Percentiles rank a stretch among this genome's conserved stretches.
These are phyloP conservation scores for Scyliorhinus canicula DNA, from an alignment of 2,797 vertebrate genomes.

Conservation along the genomic window DNA sequence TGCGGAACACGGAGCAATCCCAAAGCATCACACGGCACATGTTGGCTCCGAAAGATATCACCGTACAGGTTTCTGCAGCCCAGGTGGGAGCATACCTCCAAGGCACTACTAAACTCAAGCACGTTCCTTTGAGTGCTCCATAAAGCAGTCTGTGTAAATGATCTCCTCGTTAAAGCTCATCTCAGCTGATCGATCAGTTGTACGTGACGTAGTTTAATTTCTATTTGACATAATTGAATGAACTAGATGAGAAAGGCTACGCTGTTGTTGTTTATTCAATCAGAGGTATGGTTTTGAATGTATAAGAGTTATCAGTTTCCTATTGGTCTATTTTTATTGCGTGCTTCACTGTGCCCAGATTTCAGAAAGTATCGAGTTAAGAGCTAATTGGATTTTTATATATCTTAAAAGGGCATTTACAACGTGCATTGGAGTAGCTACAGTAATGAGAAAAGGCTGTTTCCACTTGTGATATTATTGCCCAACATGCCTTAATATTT, in stretches of 20 bases:
- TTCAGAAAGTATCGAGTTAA: background rate
- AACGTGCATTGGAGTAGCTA: background rate
- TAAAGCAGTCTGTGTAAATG: constrained; percentile 11
- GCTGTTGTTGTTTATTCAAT: background rate
- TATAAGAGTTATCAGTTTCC: background rate
- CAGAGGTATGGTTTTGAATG: background rate
- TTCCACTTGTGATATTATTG: background rate
- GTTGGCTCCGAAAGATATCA: background rate
- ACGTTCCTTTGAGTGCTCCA: background rate
- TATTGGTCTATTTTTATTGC: background rate
- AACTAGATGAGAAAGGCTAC: too few species aligned
- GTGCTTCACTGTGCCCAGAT: background rate
- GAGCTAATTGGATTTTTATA: background rate
- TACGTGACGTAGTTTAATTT: background rate
- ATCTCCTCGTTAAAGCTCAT: background rate
- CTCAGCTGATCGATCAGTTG: background rate
- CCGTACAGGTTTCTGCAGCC: background rate
- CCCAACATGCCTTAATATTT: background rate
- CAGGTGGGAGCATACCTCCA: background rate
- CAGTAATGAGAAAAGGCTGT: background rate
- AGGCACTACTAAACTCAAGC: background rate
- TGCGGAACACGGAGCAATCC: background rate
- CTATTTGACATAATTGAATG: background rate
- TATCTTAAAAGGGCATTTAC: background rate
- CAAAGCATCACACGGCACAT: constrained; percentile 19